A percentile compares a stretch with the other conserved stretches of the same genome.
Conservation (phyloP, 2,888 invertebrate genomes). For the Dioctria linearis region DNA sequence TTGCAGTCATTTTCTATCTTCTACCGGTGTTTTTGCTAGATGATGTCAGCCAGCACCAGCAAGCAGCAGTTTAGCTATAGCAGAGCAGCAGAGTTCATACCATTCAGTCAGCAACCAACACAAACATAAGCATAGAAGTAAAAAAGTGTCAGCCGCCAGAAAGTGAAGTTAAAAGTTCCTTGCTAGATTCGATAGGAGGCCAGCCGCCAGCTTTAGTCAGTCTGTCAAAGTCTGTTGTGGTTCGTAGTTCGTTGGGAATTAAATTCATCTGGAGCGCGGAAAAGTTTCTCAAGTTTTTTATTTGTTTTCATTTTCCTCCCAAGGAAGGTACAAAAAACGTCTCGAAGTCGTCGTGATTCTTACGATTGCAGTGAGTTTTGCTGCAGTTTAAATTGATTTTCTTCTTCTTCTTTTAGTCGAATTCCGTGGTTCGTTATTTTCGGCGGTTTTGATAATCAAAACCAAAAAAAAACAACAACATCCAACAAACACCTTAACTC, state of each 20-base stretch:
- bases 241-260: background rate
- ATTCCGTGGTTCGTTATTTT: constrained; percentile 1
- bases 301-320: background rate
- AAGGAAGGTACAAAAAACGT: background rate
- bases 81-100: no score
- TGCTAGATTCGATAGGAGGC: background rate
- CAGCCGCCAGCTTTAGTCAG: background rate
- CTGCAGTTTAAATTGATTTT: background rate
- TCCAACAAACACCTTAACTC: background rate
- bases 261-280: no score
- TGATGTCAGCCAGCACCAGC: no score
- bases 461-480: no score
- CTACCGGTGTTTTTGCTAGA: no score
- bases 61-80: no score
- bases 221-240: background rate
- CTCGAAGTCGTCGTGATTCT: no score
- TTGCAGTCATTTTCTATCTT: no score
- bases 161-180: background rate
- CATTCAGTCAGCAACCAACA: no score
- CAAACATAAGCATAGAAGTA: no score
- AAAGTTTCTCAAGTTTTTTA: no score
- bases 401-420: background rate
- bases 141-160: background rate
- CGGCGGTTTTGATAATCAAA: background rate
- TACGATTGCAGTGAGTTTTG: background rate